phyloP scores from a whole-genome alignment of 2,888 invertebrate species.

The Stegophylla sp. region DNA sequence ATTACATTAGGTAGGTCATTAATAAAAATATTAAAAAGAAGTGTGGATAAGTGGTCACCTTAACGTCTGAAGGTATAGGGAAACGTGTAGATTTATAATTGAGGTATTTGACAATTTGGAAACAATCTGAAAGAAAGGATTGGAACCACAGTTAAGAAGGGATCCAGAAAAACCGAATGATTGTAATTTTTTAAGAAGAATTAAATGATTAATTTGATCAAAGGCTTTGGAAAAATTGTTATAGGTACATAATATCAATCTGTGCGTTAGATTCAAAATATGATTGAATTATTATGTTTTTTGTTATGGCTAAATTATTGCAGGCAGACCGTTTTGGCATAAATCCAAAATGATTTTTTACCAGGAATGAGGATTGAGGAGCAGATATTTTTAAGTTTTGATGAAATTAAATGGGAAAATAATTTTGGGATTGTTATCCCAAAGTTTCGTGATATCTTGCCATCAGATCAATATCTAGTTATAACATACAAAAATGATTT shows the following conservation, averaged over 20 bases:
- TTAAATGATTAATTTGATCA: neutral
- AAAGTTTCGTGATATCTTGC: too few relatives aligned
- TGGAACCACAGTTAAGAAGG: too few relatives aligned
- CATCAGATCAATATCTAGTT: too few relatives aligned
- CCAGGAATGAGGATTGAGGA: neutral
- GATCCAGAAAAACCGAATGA: too few relatives aligned
- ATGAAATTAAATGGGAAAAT: too few relatives aligned
- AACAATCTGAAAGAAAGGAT: neutral
- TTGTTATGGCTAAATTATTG: neutral
- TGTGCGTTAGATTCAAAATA: neutral
- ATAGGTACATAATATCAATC: neutral
- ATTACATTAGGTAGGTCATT: too few relatives aligned
- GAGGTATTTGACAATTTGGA: neutral
- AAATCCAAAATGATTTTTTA: neutral
- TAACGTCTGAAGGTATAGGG: too few relatives aligned
- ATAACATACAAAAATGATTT: too few relatives aligned
- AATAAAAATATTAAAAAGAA: too few relatives aligned
- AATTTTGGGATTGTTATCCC: too few relatives aligned
- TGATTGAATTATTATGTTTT: neutral
- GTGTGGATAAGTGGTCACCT: too few relatives aligned
- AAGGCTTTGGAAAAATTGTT: neutral
- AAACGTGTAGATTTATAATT: neutral
- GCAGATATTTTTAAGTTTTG: neutral
- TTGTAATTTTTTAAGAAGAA: neutral
- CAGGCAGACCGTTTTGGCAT: neutral